Base-by-base conservation (phyloP, 2,113 vertebrate genomes). In the Cheilinus undulatus region DNA sequence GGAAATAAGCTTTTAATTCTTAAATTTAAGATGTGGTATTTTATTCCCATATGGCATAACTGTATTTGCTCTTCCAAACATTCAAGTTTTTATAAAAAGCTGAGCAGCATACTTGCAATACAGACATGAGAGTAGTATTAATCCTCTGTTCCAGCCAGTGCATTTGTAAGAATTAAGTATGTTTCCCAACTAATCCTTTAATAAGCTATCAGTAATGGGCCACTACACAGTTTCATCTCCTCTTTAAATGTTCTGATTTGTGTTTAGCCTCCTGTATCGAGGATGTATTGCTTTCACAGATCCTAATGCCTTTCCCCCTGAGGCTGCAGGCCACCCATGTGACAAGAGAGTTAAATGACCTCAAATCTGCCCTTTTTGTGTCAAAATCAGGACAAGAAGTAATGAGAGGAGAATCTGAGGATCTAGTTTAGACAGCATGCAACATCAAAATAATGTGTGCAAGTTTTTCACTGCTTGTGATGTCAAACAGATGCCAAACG, bases 311-410 rank as follows among this genome's bases (percentile, higher is more conserved):
- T 32, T 48, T 52, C 26, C 42, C 42, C 63, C 62, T n/a, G 26
- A 57, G 64, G 56, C 34, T 19, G 34, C n/a, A 54, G 64, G 76
- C 34, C 38, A 40, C 48, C 53, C 26, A 73, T 32, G 65, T 50
- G 52, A 51, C 50, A 27, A 60, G n/a, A 27, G 60, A 56, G 57
- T 20, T 32, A 62, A 51, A 40, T 50, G 46, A 24, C 48, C 38
- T 24, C 2, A 19, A 26, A 38, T 17, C 13, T 14, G 24, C n/a
- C 11, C n/a, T 36, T 14, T 30, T 26, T 46, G 30, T 32, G 22
- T 32, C 43, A 30, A 38, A 46, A 38, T 51, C 26, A 24, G 20
- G 11, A 26, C n/a, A 48, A 40, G 3, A 48, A 22, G 28, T 15
- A 32, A 59, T 5, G n/a, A 17, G 11, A 10, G 1, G 26, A 49